Base-by-base conservation (phyloP, 2,113 vertebrate species). In the Daboia siamensis region DNA sequence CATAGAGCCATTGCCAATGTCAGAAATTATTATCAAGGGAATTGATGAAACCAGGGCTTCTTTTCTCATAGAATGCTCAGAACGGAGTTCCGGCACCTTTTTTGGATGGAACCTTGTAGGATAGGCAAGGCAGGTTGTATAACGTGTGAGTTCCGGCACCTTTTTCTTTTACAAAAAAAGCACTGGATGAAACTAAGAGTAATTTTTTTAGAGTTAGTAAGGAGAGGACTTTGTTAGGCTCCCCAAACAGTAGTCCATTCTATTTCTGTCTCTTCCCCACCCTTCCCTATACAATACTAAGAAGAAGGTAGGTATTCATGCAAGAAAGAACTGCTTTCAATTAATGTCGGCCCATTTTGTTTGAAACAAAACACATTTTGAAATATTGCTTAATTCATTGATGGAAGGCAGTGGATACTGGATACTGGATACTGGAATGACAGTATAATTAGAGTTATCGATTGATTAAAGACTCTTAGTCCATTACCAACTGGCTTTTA, bases 221-320 rank as follows among this genome's bases (percentile, higher is more conserved):
- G 92, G 93, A 0, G 86, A 93, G 93, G 94, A 92, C 61, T 93
- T 57, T 92, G 20, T 93, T 95, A 94, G 91, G 93, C 93, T 94
- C 93, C 87, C 93, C 87, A 52, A 96, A 95, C 95, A 96, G 94
- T 93, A 90, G 94, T 96, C 93, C 94, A 96, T 95, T 95, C 93
- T 95, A 17, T 33, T 21, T 48, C 84, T 26, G 23, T 13, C 84
- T 26, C 21, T 48, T 10, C 29, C 44, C 84, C 39, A 33, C 13
- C 23, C 1, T 21, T 5, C 8, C 39, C 21, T 44, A 46, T 11
- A 7, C 46, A 51, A 87, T n/a, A 3, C 88, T 1, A 61, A 15
- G 24, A 87, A 93, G 11, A 15, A 88, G 11, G 12, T 23, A 88
- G 39, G 24, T 89, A 93, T 61, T 91, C 74, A 69, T 86, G 74